A percentile compares a stretch with the other conserved stretches of the same genome.
Evolutionary conservation across 2,113 vertebrate genomes (phyloP).

Genomic region (Rhinopomastus cyanomelas): DNA sequence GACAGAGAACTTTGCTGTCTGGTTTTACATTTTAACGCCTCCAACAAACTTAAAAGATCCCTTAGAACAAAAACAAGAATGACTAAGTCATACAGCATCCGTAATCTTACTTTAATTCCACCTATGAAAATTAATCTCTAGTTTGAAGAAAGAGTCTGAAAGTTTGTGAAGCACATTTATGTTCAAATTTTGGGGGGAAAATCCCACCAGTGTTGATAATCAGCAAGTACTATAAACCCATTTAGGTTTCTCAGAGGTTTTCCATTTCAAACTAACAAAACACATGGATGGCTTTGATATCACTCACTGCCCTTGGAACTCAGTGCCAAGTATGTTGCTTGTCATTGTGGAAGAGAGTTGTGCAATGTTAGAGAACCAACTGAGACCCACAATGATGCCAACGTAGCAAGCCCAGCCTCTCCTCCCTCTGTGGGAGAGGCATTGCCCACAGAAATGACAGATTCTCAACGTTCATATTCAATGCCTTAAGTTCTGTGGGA

Average conservation of each 20-base stretch:
- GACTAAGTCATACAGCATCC: not conserved
- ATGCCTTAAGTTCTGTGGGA: not conserved
- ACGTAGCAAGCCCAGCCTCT: not conserved
- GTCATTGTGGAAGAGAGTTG: not conserved
- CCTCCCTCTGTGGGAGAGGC: not conserved
- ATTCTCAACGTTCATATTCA: not conserved
- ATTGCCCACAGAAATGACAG: not conserved
- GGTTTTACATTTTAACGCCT: not conserved
- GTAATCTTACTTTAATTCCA: not conserved
- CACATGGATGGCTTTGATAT: not conserved
- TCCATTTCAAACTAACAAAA: not conserved
- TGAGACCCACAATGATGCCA: not conserved
- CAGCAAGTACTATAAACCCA: not conserved
- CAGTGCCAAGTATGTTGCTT: not conserved
- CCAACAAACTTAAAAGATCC: not conserved
- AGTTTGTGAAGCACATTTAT: not conserved
- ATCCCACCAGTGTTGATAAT: not conserved
- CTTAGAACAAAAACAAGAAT: not conserved
- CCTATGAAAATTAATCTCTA: not conserved
- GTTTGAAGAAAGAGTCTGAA: not conserved
- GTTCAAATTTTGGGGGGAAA: not conserved
- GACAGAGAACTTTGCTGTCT: not conserved
- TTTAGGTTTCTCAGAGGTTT: not conserved
- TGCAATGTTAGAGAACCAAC: not conserved
- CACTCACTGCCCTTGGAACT: not conserved